Base-by-base conservation (phyloP, 1,140 invertebrate species). In the Drosophila grimshawi region DNA sequence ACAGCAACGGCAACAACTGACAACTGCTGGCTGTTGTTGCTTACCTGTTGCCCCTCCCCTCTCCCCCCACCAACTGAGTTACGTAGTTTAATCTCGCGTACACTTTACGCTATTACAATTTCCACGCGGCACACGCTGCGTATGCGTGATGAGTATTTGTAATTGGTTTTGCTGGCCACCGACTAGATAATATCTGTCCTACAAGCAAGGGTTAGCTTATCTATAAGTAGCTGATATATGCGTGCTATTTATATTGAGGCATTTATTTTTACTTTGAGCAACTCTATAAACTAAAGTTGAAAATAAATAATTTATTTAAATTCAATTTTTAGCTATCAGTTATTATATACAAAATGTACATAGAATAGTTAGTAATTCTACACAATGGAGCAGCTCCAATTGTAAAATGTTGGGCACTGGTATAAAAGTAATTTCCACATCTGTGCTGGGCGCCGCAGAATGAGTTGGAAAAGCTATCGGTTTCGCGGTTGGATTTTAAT, bases 81-180 rank as follows among this genome's bases (percentile, higher is more conserved):
- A 6, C 46, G 45, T 48, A 48, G 10, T 62, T 48, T 81, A 61
- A 81, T 72, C 74, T 57, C 51, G 19, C 19, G 19, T 19, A n/a
- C 80, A 62, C 60, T 73, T 71, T 65, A 60, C 62, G 79, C 68
- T 81, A 64, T 65, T 45, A 64, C 67, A 55, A 77, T 64, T 77
- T 73, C 39, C 5, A 60, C 19, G 72, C 65, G 61, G 56, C 71
- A 81, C 80, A 86, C 71, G 60, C 81, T 63, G 78, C 71, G 81
- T 65, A 63, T 71, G 57, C 69, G 63, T 80, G 63, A 62, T 68
- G 78, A 35, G 78, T 55, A 49, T 68, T 60, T 65, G 33, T 19
- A 30, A 29, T 2, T n/a, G 19, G 5, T 52, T 35, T 6, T 35
- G 3, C 35, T 33, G 33, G 8, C 4, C n/a, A n/a, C 10, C 29